phyloP scores from a whole-genome alignment of 2,113 vertebrate species.

The Rhabdomys dilectus region DNA sequence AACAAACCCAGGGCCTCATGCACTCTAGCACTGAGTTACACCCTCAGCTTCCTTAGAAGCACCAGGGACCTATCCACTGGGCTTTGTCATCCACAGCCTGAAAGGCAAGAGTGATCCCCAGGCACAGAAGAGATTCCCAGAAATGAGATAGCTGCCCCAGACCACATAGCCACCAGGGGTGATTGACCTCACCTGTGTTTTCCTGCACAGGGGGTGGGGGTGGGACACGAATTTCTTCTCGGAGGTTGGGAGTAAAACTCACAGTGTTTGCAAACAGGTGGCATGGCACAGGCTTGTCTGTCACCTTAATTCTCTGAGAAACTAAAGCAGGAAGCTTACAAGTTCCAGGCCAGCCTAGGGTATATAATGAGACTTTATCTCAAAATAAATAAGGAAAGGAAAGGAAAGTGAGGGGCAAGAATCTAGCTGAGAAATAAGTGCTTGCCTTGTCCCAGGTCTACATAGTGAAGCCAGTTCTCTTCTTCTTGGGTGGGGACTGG shows the following conservation, averaged over 20 bases:
- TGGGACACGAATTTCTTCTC: neutral
- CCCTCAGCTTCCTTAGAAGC: neutral
- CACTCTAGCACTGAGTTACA: neutral
- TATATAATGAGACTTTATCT: neutral
- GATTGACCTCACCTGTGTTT: too few relatives aligned
- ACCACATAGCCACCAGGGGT: neutral
- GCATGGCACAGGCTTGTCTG: too few relatives aligned
- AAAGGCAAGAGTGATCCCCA: neutral
- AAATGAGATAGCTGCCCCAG: neutral
- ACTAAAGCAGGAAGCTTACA: too few relatives aligned
- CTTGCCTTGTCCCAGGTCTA: neutral
- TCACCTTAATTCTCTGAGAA: neutral
- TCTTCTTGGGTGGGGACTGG: neutral
- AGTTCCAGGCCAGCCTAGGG: neutral
- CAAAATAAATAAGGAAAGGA: neutral
- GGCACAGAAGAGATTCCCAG: accelerated
- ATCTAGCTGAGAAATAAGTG: neutral
- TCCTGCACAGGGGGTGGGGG: neutral
- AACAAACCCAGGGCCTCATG: neutral
- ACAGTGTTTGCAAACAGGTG: neutral
- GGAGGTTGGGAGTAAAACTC: neutral
- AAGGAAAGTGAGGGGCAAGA: neutral
- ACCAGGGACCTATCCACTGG: neutral
- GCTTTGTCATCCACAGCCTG: neutral
- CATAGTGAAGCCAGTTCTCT: neutral